Evolutionary conservation across 2,888 invertebrate genomes (phyloP), one percentile per base, ranked within the genome.

Genomic region (Cryptosula pallasiana): DNA sequence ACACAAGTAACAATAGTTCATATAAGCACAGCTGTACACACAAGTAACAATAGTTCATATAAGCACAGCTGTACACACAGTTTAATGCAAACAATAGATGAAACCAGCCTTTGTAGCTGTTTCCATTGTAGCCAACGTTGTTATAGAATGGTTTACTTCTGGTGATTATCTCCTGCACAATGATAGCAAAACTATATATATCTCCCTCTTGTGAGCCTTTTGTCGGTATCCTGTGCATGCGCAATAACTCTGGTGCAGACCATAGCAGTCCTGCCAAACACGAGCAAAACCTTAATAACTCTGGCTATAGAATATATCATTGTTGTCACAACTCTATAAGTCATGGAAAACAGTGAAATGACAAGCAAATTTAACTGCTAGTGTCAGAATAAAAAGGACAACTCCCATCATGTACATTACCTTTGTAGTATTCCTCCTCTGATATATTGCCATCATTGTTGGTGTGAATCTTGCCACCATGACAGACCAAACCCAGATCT

Each of bases 401-500:
- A n/a, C n/a, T n/a, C n/a, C n/a, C n/a, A n/a, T n/a, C n/a, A n/a
- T n/a, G n/a, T n/a, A n/a, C n/a, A n/a, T n/a, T n/a, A 80, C 79
- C 63, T 9, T 27, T 27, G 29, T 29, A 63, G 29, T 27, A 63
- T 16, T 63, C 78, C 35, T 78, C 75, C 34, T 76, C 77, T 35
- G 75, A 76, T 1, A 75, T 73, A 32, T 75, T 74, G 23, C 74
- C 71, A 23, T 45, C 45, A 5, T 20, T 20, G 5, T 20, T 20
- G 45, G 9, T 20, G 45, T 32, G 25, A 32, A 32, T 34, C 27
- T 63, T 63, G 13, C 63, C 63, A 34, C 20, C 72, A 1, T 80
- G 75, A 20, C 73, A 75, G 9, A 76, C 78, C 23, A 81, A 76
- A n/a, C 82, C 82, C 72, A 81, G 81, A 73, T 82, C 81, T 2